phyloP scores from a whole-genome alignment of 2,113 vertebrate genomes.

The Cebidichthys violaceus region DNA sequence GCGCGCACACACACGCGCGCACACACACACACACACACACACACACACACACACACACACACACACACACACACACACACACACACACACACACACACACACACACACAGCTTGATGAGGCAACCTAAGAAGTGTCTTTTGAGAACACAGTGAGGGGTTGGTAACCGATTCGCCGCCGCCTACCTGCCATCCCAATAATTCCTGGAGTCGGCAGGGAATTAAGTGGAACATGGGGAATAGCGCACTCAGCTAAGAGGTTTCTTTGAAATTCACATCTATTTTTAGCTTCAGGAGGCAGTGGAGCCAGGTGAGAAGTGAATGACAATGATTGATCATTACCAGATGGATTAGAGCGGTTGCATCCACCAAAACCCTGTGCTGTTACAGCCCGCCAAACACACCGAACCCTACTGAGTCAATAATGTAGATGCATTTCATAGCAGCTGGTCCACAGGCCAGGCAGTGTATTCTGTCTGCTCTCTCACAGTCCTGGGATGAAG shows the following conservation, averaged over 20 bases:
- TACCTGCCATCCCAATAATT: constrained; percentile 65
- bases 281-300: constrained; percentile 22
- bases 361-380: constrained; percentile 2
- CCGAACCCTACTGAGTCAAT: neutral
- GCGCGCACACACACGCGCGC: neutral
- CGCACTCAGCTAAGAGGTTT: constrained; percentile 37
- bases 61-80: constrained; percentile 4
- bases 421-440: constrained; percentile 11
- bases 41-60: no score
- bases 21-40: no score
- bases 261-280: constrained; percentile 57
- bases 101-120: constrained; percentile 59
- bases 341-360: constrained; percentile 34
- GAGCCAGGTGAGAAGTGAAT: constrained; percentile 29
- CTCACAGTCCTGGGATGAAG: neutral
- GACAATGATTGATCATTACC: constrained; percentile 38
- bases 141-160: constrained; percentile 62
- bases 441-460: neutral
- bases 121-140: constrained; percentile 58
- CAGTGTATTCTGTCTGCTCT: neutral
- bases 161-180: constrained; percentile 43
- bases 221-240: constrained; percentile 51
- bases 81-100: neutral
- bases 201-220: constrained; percentile 43
- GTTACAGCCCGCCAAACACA: constrained; percentile 3